A percentile compares a stretch with the other conserved stretches of the same genome.
These are phyloP conservation scores for Eospalax fontanierii DNA, from an alignment of 2,797 vertebrate genomes.

Conservation along the genomic window DNA sequence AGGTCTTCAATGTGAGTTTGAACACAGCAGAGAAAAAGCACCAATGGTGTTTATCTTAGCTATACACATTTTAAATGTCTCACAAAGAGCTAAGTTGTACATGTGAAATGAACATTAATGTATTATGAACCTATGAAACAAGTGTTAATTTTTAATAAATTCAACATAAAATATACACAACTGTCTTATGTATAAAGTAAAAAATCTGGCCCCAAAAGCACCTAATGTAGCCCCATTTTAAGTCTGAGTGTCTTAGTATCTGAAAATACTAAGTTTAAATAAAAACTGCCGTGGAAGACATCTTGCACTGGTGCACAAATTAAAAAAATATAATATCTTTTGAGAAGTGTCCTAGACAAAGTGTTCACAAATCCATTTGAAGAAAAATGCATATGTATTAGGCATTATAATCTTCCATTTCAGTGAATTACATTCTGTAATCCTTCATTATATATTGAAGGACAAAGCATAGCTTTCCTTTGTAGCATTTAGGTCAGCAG, in stretches of 20 bases:
- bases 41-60: background rate
- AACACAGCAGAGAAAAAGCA: background rate
- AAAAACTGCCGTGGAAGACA: constrained; percentile 36
- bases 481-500: constrained; percentile 65
- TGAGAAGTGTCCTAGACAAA: constrained; percentile 61
- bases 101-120: constrained; percentile 17
- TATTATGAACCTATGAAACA: constrained; percentile 33
- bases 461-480: constrained; percentile 49
- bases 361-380: constrained; percentile 77
- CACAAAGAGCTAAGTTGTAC: background rate
- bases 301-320: constrained; percentile 59
- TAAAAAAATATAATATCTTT: constrained; percentile 67
- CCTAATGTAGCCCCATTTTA: background rate
- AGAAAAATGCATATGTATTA: constrained; percentile 79
- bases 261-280: constrained; percentile 48
- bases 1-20: background rate
- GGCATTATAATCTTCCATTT: constrained; percentile 75
- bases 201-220: background rate
- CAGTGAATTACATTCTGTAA: constrained; percentile 79
- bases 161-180: constrained; percentile 1
- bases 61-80: constrained; percentile 5
- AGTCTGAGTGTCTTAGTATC: background rate
- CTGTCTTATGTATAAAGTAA: background rate
- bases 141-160: background rate
- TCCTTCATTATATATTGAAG: constrained; percentile 81